Conservation (phyloP, 2,113 vertebrate species). For the Sinocyclocheilus anshuiensis region DNA sequence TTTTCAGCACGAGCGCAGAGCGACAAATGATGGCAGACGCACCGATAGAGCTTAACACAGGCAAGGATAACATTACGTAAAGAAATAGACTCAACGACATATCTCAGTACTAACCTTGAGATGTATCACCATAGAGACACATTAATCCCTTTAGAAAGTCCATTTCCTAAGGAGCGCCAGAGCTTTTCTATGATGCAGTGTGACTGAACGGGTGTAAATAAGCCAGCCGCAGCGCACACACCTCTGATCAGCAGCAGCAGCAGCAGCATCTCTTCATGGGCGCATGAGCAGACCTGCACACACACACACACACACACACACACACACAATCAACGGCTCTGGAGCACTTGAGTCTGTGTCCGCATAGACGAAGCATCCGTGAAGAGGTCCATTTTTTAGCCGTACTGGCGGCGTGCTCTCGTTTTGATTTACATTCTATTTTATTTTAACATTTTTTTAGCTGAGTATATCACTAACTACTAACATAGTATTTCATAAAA, state of each 20-base stretch:
- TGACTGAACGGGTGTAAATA: conserved; percentile 57
- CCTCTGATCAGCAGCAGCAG: conserved; percentile 18
- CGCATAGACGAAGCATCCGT: conserved; percentile 8
- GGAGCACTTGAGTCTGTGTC: conserved; percentile 22
- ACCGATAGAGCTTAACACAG: conserved; percentile 58
- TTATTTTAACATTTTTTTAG: too few relatives aligned
- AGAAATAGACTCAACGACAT: conserved; percentile 39
- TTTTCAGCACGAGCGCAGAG: not conserved
- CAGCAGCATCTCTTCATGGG: conserved; percentile 59
- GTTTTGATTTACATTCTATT: not conserved
- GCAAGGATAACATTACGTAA: conserved; percentile 62
- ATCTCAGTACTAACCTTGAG: conserved; percentile 25
- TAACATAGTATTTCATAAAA: too few relatives aligned
- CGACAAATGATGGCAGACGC: conserved; percentile 44
- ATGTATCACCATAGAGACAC: not conserved
- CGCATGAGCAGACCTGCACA: conserved; percentile 58
- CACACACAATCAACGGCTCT: not conserved
- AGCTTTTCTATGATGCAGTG: conserved; percentile 8
- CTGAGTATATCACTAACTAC: too few relatives aligned
- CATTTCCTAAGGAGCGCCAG: conserved; percentile 12
- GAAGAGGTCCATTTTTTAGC: not conserved
- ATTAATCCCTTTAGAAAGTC: conserved; percentile 28
- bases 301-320: not conserved
- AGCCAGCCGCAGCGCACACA: conserved; percentile 37
- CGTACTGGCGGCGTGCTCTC: not conserved